These are phyloP conservation scores for Ophion ellenae DNA, from an alignment of 2,888 invertebrate species.

Conservation along the genomic window DNA sequence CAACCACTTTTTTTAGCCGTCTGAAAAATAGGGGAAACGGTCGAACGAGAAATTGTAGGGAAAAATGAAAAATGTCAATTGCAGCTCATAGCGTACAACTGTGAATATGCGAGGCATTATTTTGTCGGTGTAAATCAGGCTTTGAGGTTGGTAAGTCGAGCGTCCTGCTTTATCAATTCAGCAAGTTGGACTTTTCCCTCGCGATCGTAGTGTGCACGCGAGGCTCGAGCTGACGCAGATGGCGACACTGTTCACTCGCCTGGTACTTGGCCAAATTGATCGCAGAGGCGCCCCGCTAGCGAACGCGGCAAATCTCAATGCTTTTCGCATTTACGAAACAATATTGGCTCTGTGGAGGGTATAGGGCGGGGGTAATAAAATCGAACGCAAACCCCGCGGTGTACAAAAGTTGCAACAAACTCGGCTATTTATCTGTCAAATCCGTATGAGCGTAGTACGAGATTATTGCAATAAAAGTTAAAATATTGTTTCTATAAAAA, in stretches of 20 bases:
- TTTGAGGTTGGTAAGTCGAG: slow-evolving; percentile 36
- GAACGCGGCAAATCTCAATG: slow-evolving; percentile 48
- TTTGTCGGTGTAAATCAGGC: slow-evolving; percentile 66
- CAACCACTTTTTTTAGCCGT: no score
- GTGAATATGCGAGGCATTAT: background rate
- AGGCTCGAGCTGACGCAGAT: slow-evolving; percentile 54
- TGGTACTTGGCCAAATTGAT: background rate
- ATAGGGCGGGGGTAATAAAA: no score
- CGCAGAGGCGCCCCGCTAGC: background rate
- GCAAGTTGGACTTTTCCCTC: slow-evolving; percentile 29
- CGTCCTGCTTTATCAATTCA: slow-evolving; percentile 62
- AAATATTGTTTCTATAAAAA: no score
- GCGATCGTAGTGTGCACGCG: background rate
- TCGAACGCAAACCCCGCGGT: no score
- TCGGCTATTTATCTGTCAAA: no score
- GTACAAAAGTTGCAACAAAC: no score
- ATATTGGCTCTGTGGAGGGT: no score
- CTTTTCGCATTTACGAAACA: background rate
- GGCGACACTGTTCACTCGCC: slow-evolving; percentile 55
- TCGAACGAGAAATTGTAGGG: background rate
- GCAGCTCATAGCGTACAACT: background rate
- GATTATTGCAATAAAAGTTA: no score
- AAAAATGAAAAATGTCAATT: background rate
- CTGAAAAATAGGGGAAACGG: no score
- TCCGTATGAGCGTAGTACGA: no score